These are phyloP conservation scores for Austrofundulus limnaeus DNA, from an alignment of 2,113 vertebrate genomes.

Conservation along the genomic window DNA sequence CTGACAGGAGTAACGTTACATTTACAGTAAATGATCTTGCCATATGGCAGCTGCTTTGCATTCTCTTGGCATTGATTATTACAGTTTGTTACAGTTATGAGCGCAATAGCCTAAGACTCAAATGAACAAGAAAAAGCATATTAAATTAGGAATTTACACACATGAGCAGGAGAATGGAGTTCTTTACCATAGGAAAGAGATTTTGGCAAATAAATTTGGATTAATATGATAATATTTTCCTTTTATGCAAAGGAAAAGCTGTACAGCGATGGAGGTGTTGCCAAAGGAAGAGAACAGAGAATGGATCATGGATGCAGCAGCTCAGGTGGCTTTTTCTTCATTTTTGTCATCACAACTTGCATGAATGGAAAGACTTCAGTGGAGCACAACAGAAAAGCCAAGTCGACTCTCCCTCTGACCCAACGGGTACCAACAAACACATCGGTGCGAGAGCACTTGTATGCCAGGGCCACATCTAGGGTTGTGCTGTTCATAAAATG, in stretches of 20 bases:
- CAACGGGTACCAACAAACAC: slow-evolving; percentile 19
- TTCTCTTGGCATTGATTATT: slow-evolving; percentile 50
- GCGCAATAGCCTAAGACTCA: slow-evolving; percentile 58
- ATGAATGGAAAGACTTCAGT: slow-evolving; percentile 33
- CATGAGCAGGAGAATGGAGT: slow-evolving; percentile 63
- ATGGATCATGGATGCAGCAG: slow-evolving; percentile 46
- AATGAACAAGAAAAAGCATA: slow-evolving; percentile 59
- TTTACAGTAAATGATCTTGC: slow-evolving; percentile 45
- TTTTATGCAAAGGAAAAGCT: slow-evolving; percentile 61
- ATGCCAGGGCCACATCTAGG: slow-evolving; percentile 56
- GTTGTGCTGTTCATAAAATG: slow-evolving; percentile 23
- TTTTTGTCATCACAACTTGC: slow-evolving; percentile 46
- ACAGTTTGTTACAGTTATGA: slow-evolving; percentile 50
- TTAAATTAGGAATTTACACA: slow-evolving; percentile 79
- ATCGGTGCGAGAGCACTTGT: slow-evolving; percentile 21
- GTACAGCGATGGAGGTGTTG: slow-evolving; percentile 52
- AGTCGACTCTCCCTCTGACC: slow-evolving; percentile 23
- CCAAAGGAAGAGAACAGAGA: slow-evolving; percentile 50
- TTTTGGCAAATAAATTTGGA: slow-evolving; percentile 73
- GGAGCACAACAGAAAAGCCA: slow-evolving; percentile 39
- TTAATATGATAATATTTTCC: slow-evolving; percentile 58
- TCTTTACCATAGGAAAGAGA: slow-evolving; percentile 80
- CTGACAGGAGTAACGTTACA: slow-evolving; percentile 43
- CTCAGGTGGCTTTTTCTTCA: slow-evolving; percentile 12
- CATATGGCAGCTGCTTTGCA: slow-evolving; percentile 39